Conservation (phyloP, 2,113 vertebrate genomes). For the Motacilla tschutschensis region DNA sequence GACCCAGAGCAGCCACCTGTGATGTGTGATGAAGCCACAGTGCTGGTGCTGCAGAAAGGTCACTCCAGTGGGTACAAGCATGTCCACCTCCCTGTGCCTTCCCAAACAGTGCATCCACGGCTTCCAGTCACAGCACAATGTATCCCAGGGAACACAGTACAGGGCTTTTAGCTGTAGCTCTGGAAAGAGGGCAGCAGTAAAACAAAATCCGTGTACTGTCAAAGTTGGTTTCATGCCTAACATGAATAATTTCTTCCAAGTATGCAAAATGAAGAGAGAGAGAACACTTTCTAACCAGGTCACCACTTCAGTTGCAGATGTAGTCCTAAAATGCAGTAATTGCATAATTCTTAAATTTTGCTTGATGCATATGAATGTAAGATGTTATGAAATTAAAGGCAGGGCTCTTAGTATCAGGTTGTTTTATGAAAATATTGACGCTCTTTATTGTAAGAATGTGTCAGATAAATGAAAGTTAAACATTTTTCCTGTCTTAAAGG, state of each 20-base stretch:
- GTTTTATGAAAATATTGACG: not conserved
- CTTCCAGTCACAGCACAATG: not conserved
- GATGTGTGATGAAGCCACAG: accelerated
- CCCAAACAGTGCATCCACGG: accelerated
- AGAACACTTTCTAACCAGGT: not conserved
- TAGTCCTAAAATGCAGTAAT: not conserved
- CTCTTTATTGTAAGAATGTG: not conserved
- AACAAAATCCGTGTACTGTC: not conserved
- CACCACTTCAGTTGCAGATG: not conserved
- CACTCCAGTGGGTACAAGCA: not conserved
- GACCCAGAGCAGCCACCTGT: not conserved
- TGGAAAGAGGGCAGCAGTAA: not conserved
- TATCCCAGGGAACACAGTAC: not conserved
- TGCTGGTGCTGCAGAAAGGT: not conserved
- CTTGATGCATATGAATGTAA: not conserved
- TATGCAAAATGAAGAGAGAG: not conserved
- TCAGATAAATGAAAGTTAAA: not conserved
- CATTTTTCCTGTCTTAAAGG: not conserved
- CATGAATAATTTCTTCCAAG: conserved; percentile 1
- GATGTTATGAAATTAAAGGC: not conserved
- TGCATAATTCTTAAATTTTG: not conserved
- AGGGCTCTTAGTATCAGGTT: not conserved
- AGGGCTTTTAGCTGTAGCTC: not conserved
- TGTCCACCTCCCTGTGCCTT: not conserved
- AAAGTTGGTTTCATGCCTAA: not conserved